Evolutionary conservation across 2,797 vertebrate genomes (phyloP).

Genomic region (Anguilla obscura): DNA sequence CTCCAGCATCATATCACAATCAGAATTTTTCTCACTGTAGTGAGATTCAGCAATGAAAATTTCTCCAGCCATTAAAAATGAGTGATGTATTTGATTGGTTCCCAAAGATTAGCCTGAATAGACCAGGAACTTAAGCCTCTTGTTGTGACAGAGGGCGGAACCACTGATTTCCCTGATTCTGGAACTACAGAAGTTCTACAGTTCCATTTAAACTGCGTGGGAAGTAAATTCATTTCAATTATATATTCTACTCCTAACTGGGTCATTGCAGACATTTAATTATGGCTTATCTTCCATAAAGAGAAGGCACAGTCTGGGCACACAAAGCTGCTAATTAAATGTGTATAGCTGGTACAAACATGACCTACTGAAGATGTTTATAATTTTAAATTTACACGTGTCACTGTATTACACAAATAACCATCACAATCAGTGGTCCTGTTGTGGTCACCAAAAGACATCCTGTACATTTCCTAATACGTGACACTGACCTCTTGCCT

Average conservation of each 20-base stretch:
- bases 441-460: background rate
- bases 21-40: background rate
- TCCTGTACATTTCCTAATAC: background rate
- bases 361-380: background rate
- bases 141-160: background rate
- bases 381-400: background rate
- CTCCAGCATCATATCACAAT: background rate
- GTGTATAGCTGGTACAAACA: background rate
- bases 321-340: conserved; percentile 5
- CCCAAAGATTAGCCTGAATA: background rate
- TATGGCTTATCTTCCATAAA: background rate
- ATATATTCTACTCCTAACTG: background rate
- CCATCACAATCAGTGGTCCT: background rate
- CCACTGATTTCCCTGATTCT: background rate
- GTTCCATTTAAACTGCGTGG: background rate
- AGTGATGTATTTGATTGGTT: background rate
- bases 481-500: background rate
- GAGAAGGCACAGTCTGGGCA: background rate
- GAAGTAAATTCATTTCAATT: background rate
- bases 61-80: background rate
- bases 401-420: background rate
- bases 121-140: background rate
- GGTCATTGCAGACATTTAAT: conserved; percentile 10
- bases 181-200: background rate
- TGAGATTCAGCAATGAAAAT: background rate